Base-by-base conservation (phyloP, 2,797 vertebrate genomes). In the Muscicapa comitata region DNA sequence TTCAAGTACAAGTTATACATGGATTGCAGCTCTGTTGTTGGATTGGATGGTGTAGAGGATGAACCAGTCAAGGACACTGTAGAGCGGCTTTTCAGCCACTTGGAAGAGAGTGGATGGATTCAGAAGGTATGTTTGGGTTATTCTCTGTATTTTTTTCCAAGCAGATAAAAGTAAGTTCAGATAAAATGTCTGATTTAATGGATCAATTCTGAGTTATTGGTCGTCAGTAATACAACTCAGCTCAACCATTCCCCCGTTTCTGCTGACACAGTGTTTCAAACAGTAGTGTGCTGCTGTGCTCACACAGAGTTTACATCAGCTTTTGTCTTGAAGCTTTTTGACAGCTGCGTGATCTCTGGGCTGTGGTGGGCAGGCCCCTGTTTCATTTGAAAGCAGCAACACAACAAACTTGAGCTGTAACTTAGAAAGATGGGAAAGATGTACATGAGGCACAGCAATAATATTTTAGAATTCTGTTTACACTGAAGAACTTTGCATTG, bases 1-100 rank as follows among this genome's bases (percentile, higher is more conserved):
- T 99, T 98, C 96, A 99, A 99, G 94, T 99, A 98, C 94, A 98
- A 98, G 81, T 88, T 99, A 21, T 98, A 98, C 59, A 61, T 97
- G 92, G 87, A 94, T 37, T 99, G 98, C 90, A 97, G 96, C 78
- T 96, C 90, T 7, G 10, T 97, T 77, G 87, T 96, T 3, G 53
- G 86, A 58, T 47, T 62, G 23, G 93, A 97, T 45, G 89, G 57
- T 63, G 53, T 84, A 24, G 55, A 91, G 35, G 95, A 98, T 42
- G 98, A 98, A 62, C 91, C 98, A 21, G 98, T 98, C 83, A 98
- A 98, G 96, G 98, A 98, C 75, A 97, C 96, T 17, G 98, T 98
- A 6, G 94, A 98, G 55, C 97, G 97, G 77, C 97, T 98, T 92
- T 98, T 98, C 88, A 94, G 6, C n/a, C 94, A 97, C 28, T 91